These are phyloP conservation scores for Nibea albiflora DNA, from an alignment of 2,113 vertebrate genomes.

Conservation along the genomic window DNA sequence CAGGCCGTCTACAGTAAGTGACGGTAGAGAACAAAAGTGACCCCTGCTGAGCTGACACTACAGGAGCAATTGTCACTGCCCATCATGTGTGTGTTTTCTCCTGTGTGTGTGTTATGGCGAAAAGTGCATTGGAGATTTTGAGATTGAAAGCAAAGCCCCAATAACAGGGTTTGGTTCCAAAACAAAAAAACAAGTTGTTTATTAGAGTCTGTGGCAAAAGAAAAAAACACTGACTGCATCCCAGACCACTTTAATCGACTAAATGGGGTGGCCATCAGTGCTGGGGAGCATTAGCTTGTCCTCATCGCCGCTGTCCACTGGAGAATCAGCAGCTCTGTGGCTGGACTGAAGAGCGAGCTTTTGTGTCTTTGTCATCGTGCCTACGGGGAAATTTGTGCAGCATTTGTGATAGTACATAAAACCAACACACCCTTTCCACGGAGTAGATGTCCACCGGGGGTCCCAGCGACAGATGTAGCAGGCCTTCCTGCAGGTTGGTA, in stretches of 20 bases:
- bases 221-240: background rate
- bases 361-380: background rate
- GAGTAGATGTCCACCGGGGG: too few relatives aligned
- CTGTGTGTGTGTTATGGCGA: background rate
- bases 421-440: too few relatives aligned
- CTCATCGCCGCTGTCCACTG: background rate
- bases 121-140: conserved; percentile 13
- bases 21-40: conserved; percentile 2
- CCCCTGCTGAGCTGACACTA: background rate
- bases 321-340: conserved; percentile 4
- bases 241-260: conserved; percentile 18
- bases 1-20: background rate
- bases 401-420: background rate
- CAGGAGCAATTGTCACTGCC: background rate
- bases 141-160: conserved; percentile 33
- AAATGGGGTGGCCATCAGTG: conserved; percentile 1
- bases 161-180: conserved; percentile 26
- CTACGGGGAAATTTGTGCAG: background rate
- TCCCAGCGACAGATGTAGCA: too few relatives aligned
- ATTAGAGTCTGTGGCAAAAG: background rate
- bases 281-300: background rate
- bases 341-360: background rate
- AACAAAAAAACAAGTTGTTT: conserved; percentile 22
- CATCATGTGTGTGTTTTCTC: background rate
- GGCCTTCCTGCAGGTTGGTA: too few relatives aligned